Conservation (phyloP, 1,140 invertebrate species). For the Heliconius himera region DNA sequence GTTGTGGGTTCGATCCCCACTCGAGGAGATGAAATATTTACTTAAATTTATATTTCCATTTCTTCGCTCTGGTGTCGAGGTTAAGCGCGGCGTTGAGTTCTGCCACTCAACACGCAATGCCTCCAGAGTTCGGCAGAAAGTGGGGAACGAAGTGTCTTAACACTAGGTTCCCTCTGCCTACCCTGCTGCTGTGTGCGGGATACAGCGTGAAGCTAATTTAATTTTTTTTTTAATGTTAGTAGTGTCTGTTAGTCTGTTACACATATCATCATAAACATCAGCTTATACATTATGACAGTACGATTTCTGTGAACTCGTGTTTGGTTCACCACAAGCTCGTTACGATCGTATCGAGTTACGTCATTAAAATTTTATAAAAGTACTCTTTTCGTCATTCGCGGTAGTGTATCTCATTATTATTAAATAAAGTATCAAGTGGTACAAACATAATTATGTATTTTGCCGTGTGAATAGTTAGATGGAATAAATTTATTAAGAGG, state of each 20-base stretch:
- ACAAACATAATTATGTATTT: background rate
- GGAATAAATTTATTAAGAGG: background rate
- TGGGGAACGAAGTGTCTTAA: too few species aligned
- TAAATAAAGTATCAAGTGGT: slow-evolving; percentile 2
- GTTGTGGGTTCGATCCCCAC: too few species aligned
- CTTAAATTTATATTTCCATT: too few species aligned
- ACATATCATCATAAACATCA: background rate
- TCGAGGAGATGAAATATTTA: too few species aligned
- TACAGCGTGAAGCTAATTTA: too few species aligned
- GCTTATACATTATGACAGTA: slow-evolving; percentile 24
- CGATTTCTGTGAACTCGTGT: slow-evolving; percentile 36
- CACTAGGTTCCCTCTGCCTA: too few species aligned
- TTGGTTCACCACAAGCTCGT: slow-evolving; percentile 36
- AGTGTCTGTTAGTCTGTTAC: background rate
- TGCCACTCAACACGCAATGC: too few species aligned
- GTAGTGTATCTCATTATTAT: slow-evolving; percentile 9
- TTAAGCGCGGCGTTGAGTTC: too few species aligned
- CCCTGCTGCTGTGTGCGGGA: too few species aligned
- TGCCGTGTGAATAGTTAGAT: background rate
- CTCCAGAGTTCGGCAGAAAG: too few species aligned
- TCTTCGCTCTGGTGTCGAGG: too few species aligned
- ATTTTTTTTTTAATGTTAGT: background rate
- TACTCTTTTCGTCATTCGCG: slow-evolving; percentile 21
- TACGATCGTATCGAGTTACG: slow-evolving; percentile 45
- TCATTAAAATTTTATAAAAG: slow-evolving; percentile 44